These are phyloP conservation scores for Helicoverpa assulta DNA, from an alignment of 2,888 invertebrate genomes.

Conservation along the genomic window DNA sequence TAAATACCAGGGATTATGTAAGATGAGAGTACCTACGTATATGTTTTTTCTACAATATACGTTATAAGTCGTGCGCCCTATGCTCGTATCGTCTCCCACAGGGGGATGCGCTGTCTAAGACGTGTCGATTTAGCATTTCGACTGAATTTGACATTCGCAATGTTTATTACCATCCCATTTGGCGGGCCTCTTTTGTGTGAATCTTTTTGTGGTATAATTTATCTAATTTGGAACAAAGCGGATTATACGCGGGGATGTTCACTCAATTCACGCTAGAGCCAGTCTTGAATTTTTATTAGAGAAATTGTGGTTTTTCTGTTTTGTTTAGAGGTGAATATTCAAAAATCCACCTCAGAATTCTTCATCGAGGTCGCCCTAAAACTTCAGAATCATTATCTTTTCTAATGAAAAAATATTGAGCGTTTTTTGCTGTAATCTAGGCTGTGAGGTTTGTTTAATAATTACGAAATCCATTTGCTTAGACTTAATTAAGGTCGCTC, in stretches of 20 bases:
- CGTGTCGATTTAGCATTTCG: constrained; percentile 81
- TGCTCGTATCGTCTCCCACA: constrained; percentile 53
- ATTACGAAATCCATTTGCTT: constrained; percentile 56
- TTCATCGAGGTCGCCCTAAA: constrained; percentile 22
- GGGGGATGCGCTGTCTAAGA: constrained; percentile 69
- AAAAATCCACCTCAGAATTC: constrained; percentile 18
- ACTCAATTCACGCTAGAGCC: constrained; percentile 65
- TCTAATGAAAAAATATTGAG: constrained; percentile 42
- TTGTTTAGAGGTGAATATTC: constrained; percentile 39
- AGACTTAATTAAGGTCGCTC: constrained; percentile 55
- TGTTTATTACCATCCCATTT: constrained; percentile 82
- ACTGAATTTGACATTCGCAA: constrained; percentile 84
- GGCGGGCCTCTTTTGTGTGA: constrained; percentile 78
- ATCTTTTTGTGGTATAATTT: constrained; percentile 85
- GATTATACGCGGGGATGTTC: constrained; percentile 75
- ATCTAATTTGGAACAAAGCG: constrained; percentile 86
- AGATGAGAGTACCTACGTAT: constrained; percentile 10
- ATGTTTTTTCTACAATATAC: constrained; percentile 28
- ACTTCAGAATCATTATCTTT: constrained; percentile 44
- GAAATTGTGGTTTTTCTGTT: constrained; percentile 43
- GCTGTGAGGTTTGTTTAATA: constrained; percentile 47
- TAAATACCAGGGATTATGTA: constrained; percentile 23
- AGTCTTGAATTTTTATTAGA: constrained; percentile 60
- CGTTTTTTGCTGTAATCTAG: constrained; percentile 45
- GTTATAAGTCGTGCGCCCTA: constrained; percentile 51